These are phyloP conservation scores for Dyspetes luteomarginatus DNA, from an alignment of 2,888 invertebrate genomes.

Conservation along the genomic window DNA sequence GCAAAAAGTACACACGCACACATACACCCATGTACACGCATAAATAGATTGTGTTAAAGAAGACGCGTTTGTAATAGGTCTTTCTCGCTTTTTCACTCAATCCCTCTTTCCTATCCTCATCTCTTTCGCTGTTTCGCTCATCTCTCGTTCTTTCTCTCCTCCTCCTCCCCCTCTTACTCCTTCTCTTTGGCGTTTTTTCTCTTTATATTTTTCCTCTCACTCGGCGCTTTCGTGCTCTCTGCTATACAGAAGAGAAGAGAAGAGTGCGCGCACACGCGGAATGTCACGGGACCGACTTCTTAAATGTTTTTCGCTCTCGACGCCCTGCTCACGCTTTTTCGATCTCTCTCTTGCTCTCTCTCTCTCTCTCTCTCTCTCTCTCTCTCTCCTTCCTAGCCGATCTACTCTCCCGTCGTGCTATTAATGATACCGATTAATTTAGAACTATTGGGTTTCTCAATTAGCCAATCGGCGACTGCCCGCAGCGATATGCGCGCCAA, in stretches of 20 bases:
- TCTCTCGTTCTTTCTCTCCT: slow-evolving; percentile 46
- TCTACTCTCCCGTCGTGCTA: slow-evolving; percentile 73
- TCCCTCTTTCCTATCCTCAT: slow-evolving; percentile 53
- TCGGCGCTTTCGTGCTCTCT: slow-evolving; percentile 33
- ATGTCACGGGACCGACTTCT: slow-evolving; percentile 79
- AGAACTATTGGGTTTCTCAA: slow-evolving; percentile 84
- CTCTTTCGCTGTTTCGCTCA: slow-evolving; percentile 61
- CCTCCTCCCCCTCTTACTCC: slow-evolving; percentile 47
- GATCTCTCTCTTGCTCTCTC: slow-evolving; percentile 67
- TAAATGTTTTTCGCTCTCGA: slow-evolving; percentile 76
- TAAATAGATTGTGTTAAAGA: slow-evolving; percentile 41
- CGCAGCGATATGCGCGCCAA: slow-evolving; percentile 57
- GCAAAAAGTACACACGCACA: slow-evolving; percentile 39
- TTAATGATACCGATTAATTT: slow-evolving; percentile 83
- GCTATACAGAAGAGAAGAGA: slow-evolving; percentile 44
- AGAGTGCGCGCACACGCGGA: slow-evolving; percentile 54
- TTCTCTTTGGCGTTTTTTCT: slow-evolving; percentile 59
- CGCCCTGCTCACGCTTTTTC: slow-evolving; percentile 70
- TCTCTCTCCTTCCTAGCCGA: slow-evolving; percentile 43
- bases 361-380: slow-evolving; percentile 35
- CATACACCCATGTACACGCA: neutral
- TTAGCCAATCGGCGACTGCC: slow-evolving; percentile 80
- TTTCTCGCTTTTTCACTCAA: slow-evolving; percentile 60
- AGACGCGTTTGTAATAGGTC: slow-evolving; percentile 49
- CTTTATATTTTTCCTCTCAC: slow-evolving; percentile 51